These are phyloP conservation scores for Imbricaverruca yamaguchii DNA, from an alignment of 2,888 invertebrate species.

Conservation along the genomic window DNA sequence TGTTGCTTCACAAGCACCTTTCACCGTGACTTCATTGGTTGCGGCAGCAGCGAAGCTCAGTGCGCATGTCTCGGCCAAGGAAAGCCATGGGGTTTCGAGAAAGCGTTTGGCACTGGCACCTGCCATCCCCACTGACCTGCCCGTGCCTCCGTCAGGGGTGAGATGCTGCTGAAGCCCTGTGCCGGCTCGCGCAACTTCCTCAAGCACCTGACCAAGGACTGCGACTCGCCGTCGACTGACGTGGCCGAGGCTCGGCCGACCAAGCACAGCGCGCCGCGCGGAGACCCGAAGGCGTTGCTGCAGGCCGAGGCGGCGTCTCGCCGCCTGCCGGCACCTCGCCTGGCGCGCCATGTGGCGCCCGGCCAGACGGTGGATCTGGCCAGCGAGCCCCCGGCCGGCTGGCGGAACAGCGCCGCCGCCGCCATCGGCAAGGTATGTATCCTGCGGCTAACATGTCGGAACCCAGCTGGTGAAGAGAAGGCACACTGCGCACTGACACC, in stretches of 20 bases:
- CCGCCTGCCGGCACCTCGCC: background rate
- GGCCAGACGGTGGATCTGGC: background rate
- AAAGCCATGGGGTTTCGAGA: too few relatives aligned
- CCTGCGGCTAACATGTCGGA: too few relatives aligned
- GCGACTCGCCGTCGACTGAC: slow-evolving; percentile 22
- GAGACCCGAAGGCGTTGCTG: background rate
- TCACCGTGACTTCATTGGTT: too few relatives aligned
- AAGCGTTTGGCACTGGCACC: too few relatives aligned
- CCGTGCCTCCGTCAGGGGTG: slow-evolving; percentile 26
- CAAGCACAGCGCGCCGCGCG: background rate
- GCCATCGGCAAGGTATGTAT: too few relatives aligned
- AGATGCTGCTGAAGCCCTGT: slow-evolving; percentile 35
- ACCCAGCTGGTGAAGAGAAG: too few relatives aligned
- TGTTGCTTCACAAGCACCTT: too few relatives aligned
- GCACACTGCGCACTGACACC: too few relatives aligned
- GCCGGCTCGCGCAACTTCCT: slow-evolving; percentile 37
- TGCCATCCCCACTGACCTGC: too few relatives aligned
- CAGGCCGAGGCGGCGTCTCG: background rate
- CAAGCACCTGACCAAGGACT: slow-evolving; percentile 34
- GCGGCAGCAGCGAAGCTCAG: too few relatives aligned
- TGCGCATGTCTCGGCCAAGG: too few relatives aligned
- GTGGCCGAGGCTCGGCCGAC: background rate
- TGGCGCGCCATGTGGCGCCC: background rate
- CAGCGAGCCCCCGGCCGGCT: background rate
- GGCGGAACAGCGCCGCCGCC: too few relatives aligned